A percentile compares a stretch with the other conserved stretches of the same genome.
Conservation (phyloP, 2,113 vertebrate species). For the Saiga tatarica region DNA sequence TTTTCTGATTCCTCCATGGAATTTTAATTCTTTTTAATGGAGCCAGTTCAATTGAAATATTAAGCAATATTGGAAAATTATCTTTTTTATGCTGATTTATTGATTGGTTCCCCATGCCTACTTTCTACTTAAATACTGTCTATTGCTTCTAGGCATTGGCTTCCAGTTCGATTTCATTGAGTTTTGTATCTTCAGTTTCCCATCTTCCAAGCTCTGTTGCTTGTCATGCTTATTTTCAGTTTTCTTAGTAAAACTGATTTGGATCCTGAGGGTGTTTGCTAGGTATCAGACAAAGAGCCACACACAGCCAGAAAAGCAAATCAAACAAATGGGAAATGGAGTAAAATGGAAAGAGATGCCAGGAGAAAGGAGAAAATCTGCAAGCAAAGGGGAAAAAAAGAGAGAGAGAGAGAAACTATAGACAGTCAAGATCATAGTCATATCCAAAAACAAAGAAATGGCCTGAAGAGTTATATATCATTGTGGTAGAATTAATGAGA, state of each 20-base stretch:
- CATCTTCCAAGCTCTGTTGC: constrained; percentile 1
- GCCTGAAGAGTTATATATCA: constrained; percentile 35
- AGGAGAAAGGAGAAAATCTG: not conserved
- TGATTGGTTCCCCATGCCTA: constrained; percentile 11
- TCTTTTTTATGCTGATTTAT: constrained; percentile 21
- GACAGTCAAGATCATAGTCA: not conserved
- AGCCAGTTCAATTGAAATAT: not conserved
- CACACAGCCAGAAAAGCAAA: not conserved
- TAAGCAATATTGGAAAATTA: not conserved
- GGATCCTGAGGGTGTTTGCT: not conserved
- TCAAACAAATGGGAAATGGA: not conserved
- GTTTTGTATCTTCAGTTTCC: constrained; percentile 35
- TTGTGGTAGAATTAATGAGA: constrained; percentile 54
- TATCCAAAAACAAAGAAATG: constrained; percentile 39
- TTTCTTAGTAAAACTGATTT: constrained; percentile 39
- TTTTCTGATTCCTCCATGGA: not conserved
- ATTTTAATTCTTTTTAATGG: not conserved
- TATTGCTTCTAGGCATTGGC: not conserved
- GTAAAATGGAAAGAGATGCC: not conserved
- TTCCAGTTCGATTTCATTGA: not conserved
- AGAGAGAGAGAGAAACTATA: not conserved
- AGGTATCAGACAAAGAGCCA: constrained; percentile 25
- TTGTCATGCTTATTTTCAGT: constrained; percentile 37
- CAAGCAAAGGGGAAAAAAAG: not conserved
- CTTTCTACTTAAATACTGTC: not conserved